Evolutionary conservation across 2,797 vertebrate species (phyloP).

Genomic region (Harpagifer antarcticus): DNA sequence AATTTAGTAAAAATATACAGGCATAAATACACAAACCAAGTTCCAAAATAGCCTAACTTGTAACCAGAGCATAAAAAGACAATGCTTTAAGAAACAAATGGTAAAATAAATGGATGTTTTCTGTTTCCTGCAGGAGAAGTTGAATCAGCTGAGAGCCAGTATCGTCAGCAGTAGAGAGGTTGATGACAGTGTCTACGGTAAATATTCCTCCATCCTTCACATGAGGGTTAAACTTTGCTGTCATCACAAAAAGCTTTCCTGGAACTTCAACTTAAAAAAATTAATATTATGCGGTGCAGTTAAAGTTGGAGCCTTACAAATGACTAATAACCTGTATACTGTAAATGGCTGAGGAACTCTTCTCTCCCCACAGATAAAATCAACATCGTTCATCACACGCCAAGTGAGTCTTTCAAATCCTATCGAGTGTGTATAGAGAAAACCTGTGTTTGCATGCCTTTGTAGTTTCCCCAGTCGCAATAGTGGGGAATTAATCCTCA

Average conservation of each 20-base stretch:
- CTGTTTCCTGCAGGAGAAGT: constrained; percentile 69
- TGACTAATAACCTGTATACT: constrained; percentile 30
- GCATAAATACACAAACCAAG: no score
- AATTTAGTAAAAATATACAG: no score
- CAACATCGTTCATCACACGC: constrained; percentile 81
- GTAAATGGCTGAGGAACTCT: constrained; percentile 44
- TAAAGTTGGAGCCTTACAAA: constrained; percentile 31
- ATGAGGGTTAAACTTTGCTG: constrained; percentile 35
- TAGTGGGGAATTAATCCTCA: constrained; percentile 58
- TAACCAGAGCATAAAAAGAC: no score
- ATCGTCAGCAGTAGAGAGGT: constrained; percentile 63
- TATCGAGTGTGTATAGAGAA: constrained; percentile 38
- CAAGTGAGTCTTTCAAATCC: constrained; percentile 78
- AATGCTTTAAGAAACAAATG: no score
- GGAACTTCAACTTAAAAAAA: constrained; percentile 16
- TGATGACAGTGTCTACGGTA: constrained; percentile 81
- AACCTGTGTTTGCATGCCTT: constrained; percentile 62
- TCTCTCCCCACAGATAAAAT: constrained; percentile 81
- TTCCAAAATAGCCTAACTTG: no score
- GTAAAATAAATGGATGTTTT: neutral
- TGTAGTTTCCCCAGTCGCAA: constrained; percentile 52
- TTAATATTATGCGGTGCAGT: constrained; percentile 1
- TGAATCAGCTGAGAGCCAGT: constrained; percentile 68
- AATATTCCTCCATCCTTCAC: constrained; percentile 36
- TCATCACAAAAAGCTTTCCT: constrained; percentile 32